Percentiles rank a stretch among this genome's conserved stretches.
phyloP scores from a whole-genome alignment of 2,888 invertebrate species.

The Polietes domitor region DNA sequence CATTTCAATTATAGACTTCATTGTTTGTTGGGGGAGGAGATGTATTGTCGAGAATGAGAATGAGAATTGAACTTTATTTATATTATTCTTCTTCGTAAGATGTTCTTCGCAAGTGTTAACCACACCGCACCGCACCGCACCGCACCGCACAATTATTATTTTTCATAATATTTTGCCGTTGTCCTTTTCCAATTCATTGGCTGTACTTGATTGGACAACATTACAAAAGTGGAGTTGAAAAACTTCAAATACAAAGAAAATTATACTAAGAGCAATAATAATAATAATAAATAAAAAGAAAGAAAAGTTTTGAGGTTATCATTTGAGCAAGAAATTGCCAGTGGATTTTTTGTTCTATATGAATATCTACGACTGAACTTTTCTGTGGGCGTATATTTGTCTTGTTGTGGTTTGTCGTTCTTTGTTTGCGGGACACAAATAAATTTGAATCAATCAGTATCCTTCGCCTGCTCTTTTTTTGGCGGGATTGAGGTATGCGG shows the following conservation, averaged over 20 bases:
- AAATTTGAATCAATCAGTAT: neutral
- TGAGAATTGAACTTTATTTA: too few species aligned
- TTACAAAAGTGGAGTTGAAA: neutral
- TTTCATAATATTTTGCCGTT: neutral
- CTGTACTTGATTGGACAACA: neutral
- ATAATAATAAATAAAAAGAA: neutral
- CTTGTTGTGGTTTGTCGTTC: neutral
- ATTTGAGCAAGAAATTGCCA: neutral
- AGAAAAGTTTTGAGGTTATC: neutral
- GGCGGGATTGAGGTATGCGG: neutral
- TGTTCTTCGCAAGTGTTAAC: neutral
- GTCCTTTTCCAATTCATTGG: neutral
- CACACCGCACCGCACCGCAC: too few species aligned
- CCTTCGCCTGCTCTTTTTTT: neutral
- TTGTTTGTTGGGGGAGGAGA: too few species aligned
- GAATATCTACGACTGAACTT: neutral
- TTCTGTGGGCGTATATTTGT: neutral
- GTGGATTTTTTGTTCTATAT: too few species aligned
- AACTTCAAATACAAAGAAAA: neutral
- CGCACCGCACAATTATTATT: constrained; percentile 5
- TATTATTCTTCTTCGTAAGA: neutral
- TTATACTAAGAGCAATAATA: too few species aligned
- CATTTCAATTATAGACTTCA: too few species aligned
- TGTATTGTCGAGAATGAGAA: too few species aligned
- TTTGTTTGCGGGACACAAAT: neutral